These are phyloP conservation scores for Eublepharis macularius DNA, from an alignment of 2,113 vertebrate species.

Conservation along the genomic window DNA sequence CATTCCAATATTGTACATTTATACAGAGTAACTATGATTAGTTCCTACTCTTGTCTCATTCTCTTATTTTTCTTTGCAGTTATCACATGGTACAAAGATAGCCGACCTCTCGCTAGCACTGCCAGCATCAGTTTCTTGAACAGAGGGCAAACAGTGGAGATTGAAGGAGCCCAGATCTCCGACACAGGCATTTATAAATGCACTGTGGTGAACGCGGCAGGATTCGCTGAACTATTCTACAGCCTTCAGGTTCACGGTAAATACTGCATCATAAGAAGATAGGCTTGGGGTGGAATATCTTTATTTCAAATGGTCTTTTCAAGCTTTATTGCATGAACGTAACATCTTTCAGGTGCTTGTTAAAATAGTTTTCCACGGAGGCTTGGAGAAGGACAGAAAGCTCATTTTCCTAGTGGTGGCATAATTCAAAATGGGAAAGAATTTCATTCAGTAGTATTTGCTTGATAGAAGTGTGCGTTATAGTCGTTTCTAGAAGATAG, in stretches of 20 bases:
- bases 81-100: constrained; percentile 92
- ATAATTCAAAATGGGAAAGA: neutral
- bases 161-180: constrained; percentile 83
- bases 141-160: constrained; percentile 81
- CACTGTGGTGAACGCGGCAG: constrained; percentile 85
- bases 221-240: constrained; percentile 82
- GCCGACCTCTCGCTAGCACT: constrained; percentile 73
- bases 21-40: neutral
- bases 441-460: neutral
- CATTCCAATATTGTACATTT: neutral
- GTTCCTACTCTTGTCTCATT: neutral
- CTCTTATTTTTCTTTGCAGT: constrained; percentile 66
- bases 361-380: neutral
- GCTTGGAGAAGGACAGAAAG: neutral
- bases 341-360: neutral
- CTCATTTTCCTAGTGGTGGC: neutral
- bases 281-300: fast-evolving
- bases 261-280: constrained; percentile 24
- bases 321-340: neutral
- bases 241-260: constrained; percentile 90
- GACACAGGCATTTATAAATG: constrained; percentile 91
- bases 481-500: neutral
- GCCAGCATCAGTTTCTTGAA: constrained; percentile 74
- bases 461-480: neutral
- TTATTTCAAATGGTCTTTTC: neutral